A percentile compares a stretch with the other conserved stretches of the same genome.
phyloP scores from a whole-genome alignment of 1,140 invertebrate genomes.

The Bicyclus anynana region DNA sequence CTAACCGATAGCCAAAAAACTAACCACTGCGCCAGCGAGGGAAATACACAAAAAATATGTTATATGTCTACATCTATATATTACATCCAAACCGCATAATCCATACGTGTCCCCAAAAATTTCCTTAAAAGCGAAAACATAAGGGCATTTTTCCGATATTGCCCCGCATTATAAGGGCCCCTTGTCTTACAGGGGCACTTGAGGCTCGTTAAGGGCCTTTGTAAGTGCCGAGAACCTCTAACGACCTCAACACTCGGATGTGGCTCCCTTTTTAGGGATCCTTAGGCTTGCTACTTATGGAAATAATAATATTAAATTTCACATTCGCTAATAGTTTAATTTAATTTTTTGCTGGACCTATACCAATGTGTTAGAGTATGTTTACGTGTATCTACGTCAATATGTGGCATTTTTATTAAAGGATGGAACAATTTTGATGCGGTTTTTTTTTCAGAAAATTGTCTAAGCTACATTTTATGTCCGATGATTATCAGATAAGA shows the following conservation, averaged over 20 bases:
- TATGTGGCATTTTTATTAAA: too few species aligned
- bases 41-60: neutral
- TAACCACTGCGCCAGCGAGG: too few species aligned
- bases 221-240: constrained; percentile 24
- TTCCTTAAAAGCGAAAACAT: neutral
- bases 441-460: too few species aligned
- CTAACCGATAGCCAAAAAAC: too few species aligned
- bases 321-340: neutral
- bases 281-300: neutral
- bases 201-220: constrained; percentile 19
- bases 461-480: too few species aligned
- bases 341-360: too few species aligned
- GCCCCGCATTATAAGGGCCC: constrained; percentile 13
- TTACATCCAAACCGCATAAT: neutral
- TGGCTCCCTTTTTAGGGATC: constrained; percentile 14
- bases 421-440: too few species aligned
- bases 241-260: constrained; percentile 24
- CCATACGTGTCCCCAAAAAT: neutral
- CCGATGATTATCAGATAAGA: too few species aligned
- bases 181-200: constrained; percentile 21
- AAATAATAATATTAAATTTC: neutral
- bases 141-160: constrained; percentile 5
- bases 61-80: neutral
- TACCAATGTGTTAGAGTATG: too few species aligned
- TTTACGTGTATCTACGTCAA: too few species aligned